Evolutionary conservation across 2,113 vertebrate species (phyloP).

Genomic region (Alligator mississippiensis): DNA sequence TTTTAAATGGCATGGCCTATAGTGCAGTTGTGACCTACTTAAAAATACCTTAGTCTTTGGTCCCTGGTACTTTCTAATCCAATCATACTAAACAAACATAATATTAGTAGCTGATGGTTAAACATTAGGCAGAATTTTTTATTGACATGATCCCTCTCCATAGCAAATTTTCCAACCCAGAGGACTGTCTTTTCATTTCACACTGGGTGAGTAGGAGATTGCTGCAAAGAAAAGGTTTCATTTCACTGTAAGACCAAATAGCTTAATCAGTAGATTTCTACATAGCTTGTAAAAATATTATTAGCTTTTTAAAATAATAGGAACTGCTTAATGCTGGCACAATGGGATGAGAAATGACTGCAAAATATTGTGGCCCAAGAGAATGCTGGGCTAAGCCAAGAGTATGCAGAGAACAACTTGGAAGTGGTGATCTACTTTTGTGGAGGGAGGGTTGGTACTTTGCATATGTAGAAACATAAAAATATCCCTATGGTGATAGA

Average conservation of each 20-base stretch:
- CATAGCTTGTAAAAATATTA: background rate
- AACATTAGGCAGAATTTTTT: background rate
- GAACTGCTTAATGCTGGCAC: fast-evolving
- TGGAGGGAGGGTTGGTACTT: fast-evolving
- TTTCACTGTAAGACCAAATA: background rate
- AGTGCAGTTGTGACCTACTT: background rate
- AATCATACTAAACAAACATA: fast-evolving
- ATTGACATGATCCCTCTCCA: background rate
- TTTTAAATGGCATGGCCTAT: background rate
- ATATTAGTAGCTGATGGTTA: background rate
- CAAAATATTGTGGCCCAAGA: fast-evolving
- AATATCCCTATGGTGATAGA: fast-evolving
- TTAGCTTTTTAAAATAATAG: background rate
- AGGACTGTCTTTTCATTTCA: background rate
- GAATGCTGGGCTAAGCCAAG: background rate
- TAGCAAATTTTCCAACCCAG: fast-evolving
- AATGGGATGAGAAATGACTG: fast-evolving
- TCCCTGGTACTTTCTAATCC: background rate
- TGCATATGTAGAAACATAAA: fast-evolving
- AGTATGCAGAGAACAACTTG: background rate
- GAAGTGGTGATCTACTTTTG: background rate
- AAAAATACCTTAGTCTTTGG: background rate
- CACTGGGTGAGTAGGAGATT: fast-evolving
- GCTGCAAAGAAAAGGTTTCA: background rate
- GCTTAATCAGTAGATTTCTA: background rate